Evolutionary conservation across 2,113 vertebrate genomes (phyloP).

Genomic region (Picathartes gymnocephalus): DNA sequence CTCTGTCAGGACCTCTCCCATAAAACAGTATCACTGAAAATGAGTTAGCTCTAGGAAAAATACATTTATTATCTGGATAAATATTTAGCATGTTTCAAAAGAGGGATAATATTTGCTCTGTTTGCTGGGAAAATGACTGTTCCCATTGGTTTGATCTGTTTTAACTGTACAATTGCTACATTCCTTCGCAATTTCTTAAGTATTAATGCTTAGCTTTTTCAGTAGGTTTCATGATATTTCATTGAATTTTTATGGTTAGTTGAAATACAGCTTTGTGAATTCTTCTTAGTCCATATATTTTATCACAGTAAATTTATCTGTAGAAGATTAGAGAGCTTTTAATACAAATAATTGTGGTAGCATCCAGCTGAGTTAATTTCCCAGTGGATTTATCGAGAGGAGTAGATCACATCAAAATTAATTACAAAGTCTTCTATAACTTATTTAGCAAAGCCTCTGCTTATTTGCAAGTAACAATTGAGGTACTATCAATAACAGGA

Average conservation of each 20-base stretch:
- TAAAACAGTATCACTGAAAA: not conserved
- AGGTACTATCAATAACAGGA: not conserved
- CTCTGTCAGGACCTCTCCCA: not conserved
- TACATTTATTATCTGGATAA: not conserved
- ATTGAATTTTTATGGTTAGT: not conserved
- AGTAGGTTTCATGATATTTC: not conserved
- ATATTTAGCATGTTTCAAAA: not conserved
- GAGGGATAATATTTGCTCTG: not conserved
- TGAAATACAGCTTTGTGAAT: not conserved
- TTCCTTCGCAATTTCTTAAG: not conserved
- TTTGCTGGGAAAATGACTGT: not conserved
- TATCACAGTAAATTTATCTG: not conserved
- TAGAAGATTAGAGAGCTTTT: not conserved
- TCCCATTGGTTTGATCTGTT: not conserved
- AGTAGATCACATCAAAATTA: slow-evolving; percentile 27
- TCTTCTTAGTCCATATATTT: not conserved
- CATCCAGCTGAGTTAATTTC: slow-evolving; percentile 24
- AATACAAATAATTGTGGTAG: slow-evolving; percentile 14
- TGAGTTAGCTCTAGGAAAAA: not conserved
- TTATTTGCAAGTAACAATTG: slow-evolving; percentile 7
- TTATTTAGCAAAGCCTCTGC: not conserved
- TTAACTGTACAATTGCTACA: not conserved
- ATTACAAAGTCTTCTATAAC: slow-evolving; percentile 36
- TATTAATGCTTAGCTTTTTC: not conserved
- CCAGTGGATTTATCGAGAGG: not conserved